phyloP scores from a whole-genome alignment of 2,797 vertebrate species.

The Lepus oiostolus region DNA sequence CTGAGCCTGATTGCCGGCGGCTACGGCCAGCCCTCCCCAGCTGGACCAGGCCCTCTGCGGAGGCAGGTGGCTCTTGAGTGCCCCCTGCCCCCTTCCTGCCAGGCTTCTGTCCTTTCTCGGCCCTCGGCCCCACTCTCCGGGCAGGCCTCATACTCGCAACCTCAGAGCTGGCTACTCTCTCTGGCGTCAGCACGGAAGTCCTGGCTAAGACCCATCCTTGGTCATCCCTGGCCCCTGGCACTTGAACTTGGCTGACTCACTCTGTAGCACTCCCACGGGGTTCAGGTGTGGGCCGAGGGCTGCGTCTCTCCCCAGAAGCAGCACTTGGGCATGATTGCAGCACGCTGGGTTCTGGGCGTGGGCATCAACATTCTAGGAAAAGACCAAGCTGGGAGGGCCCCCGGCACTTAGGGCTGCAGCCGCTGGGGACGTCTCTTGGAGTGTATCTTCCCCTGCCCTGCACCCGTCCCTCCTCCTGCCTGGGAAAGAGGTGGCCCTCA shows the following conservation, averaged over 20 bases:
- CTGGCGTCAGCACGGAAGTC: not conserved
- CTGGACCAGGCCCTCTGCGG: accelerated
- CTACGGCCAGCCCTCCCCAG: not conserved
- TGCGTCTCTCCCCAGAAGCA: not conserved
- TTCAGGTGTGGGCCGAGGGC: not conserved
- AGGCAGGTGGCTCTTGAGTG: not conserved
- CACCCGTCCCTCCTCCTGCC: not conserved
- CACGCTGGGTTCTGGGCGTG: not conserved
- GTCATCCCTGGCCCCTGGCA: not conserved
- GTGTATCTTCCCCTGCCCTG: not conserved
- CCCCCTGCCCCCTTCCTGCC: not conserved
- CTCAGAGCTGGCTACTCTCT: not conserved
- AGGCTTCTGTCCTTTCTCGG: not conserved
- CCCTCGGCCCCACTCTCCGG: not conserved
- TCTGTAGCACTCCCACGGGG: not conserved
- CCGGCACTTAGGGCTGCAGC: not conserved
- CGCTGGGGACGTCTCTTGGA: not conserved
- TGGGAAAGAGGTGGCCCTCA: not conserved
- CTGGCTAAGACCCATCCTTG: not conserved
- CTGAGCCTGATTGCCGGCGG: not conserved
- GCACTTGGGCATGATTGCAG: too few species aligned
- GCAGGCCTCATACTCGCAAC: not conserved
- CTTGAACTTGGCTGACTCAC: not conserved
- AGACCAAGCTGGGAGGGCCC: not conserved
- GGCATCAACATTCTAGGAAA: not conserved